Evolutionary conservation across 1,140 invertebrate genomes (phyloP).

Genomic region (Drosophila subobscura): DNA sequence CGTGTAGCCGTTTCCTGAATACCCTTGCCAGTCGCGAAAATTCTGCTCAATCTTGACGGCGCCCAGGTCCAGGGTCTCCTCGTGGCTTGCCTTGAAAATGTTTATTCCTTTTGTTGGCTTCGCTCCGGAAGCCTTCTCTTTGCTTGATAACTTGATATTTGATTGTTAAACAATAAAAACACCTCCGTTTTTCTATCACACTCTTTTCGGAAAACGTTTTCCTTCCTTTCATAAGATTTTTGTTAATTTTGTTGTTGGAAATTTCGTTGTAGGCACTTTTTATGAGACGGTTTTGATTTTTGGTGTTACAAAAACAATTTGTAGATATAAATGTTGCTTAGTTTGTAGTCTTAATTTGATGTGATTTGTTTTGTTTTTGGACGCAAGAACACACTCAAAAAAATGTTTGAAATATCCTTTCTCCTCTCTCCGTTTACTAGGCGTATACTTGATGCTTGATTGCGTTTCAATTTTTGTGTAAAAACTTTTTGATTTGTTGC

Average conservation of each 20-base stretch:
- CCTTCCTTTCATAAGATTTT: conserved; percentile 47
- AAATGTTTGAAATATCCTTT: conserved; percentile 3
- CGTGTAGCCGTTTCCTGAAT: conserved; percentile 67
- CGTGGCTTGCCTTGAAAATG: conserved; percentile 28
- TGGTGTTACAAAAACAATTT: conserved; percentile 54
- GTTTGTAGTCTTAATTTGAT: conserved; percentile 27
- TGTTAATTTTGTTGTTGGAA: conserved; percentile 27
- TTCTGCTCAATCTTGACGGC: conserved; percentile 46
- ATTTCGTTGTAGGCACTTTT: conserved; percentile 66
- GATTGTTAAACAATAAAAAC: too few species aligned
- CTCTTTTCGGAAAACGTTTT: conserved; percentile 12
- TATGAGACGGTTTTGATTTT: conserved; percentile 77
- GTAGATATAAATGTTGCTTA: conserved; percentile 23
- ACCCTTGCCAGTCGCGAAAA: conserved; percentile 49
- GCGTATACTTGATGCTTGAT: conserved; percentile 29
- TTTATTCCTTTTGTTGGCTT: background rate
- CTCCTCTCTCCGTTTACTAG: conserved; percentile 24
- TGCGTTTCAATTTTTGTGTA: conserved; percentile 5
- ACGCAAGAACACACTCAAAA: conserved; percentile 36
- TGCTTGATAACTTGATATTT: background rate
- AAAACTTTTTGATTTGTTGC: conserved; percentile 37
- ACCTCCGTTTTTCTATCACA: conserved; percentile 45
- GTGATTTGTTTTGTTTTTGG: conserved; percentile 36
- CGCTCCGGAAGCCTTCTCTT: background rate
- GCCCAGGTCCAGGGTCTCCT: conserved; percentile 51